A percentile compares a stretch with the other conserved stretches of the same genome.
phyloP scores from a whole-genome alignment of 2,888 invertebrate species.

The Diaperis boleti region DNA sequence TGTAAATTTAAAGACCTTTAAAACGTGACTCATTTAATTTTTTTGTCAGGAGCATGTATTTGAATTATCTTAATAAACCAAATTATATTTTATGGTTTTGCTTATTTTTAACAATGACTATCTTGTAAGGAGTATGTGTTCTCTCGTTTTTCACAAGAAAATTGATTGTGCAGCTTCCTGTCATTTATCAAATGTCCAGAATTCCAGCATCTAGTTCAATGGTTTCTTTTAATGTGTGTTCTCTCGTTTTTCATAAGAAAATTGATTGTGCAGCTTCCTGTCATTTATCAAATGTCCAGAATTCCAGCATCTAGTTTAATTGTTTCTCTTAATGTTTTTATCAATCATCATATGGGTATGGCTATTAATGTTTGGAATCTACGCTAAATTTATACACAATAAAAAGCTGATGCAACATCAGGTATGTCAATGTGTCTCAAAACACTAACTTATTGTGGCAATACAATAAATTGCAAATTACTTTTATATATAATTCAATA shows the following conservation, averaged over 20 bases:
- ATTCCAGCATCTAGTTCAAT: slow-evolving; percentile 16
- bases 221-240: slow-evolving; percentile 21
- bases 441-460: slow-evolving; percentile 13
- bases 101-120: slow-evolving; percentile 23
- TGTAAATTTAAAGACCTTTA: slow-evolving; percentile 31
- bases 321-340: slow-evolving; percentile 23
- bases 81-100: slow-evolving; percentile 36
- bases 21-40: slow-evolving; percentile 38
- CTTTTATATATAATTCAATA: neutral
- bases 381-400: slow-evolving; percentile 7
- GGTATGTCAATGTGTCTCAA: slow-evolving; percentile 37
- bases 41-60: slow-evolving; percentile 39
- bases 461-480: slow-evolving; percentile 5
- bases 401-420: slow-evolving; percentile 30
- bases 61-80: slow-evolving; percentile 35
- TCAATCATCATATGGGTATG: neutral
- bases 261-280: slow-evolving; percentile 28
- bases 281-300: slow-evolving; percentile 5
- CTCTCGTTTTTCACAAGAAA: neutral
- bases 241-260: neutral
- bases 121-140: slow-evolving; percentile 2
- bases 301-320: slow-evolving; percentile 15
- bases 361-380: neutral
- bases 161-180: slow-evolving; percentile 28
- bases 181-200: slow-evolving; percentile 5